phyloP scores from a whole-genome alignment of 2,888 invertebrate species.

The Coenonympha arcania region DNA sequence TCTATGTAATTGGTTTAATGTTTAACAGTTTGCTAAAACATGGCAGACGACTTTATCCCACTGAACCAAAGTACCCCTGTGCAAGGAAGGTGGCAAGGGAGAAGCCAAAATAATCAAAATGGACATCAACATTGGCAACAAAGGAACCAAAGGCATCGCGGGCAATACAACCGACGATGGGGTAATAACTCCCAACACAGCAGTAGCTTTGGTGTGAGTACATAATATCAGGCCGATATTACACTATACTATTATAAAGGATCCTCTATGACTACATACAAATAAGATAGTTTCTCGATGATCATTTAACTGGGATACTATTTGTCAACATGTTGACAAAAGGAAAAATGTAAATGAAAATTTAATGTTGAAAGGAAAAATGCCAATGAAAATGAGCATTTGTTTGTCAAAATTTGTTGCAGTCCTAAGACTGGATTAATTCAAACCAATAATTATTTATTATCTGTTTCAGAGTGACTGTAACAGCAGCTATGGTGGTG shows the following conservation, averaged over 20 bases:
- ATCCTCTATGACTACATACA: no score
- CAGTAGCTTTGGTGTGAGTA: constrained; percentile 53
- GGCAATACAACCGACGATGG: constrained; percentile 39
- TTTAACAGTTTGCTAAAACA: constrained; percentile 24
- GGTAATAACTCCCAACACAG: constrained; percentile 46
- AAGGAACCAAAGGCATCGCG: constrained; percentile 38
- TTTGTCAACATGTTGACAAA: no score
- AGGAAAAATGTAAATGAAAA: no score
- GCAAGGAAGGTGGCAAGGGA: constrained; percentile 42
- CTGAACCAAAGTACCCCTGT: constrained; percentile 63
- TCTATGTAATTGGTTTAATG: no score
- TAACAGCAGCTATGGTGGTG: constrained; percentile 47
- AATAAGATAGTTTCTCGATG: no score
- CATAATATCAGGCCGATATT: no score
- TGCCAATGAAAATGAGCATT: no score
- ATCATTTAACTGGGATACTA: no score
- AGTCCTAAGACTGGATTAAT: no score
- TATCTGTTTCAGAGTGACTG: constrained; percentile 49
- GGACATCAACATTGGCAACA: constrained; percentile 36
- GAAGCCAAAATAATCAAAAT: constrained; percentile 39
- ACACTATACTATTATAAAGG: no score
- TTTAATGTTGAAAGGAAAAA: no score
- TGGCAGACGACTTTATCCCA: constrained; percentile 65
- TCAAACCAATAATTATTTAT: not conserved
- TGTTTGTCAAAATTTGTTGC: no score